Percentiles rank a stretch among this genome's conserved stretches.
phyloP scores from a whole-genome alignment of 2,797 vertebrate species.

The Macropus fuliginosus region DNA sequence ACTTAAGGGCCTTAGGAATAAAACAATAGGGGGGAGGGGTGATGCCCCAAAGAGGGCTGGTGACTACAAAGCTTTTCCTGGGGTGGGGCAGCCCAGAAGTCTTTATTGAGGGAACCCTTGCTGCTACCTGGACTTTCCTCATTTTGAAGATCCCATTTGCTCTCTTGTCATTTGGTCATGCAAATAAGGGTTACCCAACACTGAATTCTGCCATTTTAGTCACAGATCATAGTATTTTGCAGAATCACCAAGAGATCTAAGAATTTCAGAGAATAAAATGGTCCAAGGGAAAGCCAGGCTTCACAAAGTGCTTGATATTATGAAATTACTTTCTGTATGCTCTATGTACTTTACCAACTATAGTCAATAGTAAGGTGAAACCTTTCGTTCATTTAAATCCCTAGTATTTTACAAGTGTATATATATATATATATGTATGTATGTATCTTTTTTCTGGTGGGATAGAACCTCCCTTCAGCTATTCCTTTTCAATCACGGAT shows the following conservation, averaged over 20 bases:
- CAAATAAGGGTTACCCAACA: slow-evolving; percentile 9
- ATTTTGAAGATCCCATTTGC: slow-evolving; percentile 33
- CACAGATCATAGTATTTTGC: neutral
- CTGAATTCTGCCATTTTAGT: slow-evolving; percentile 26
- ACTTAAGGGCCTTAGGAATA: slow-evolving; percentile 25
- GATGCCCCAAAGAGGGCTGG: neutral
- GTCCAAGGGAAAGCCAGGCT: slow-evolving; percentile 25
- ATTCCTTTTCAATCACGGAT: slow-evolving; percentile 19
- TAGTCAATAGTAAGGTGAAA: neutral
- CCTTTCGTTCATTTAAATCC: neutral
- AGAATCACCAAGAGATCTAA: neutral
- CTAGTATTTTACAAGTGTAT: slow-evolving; percentile 27
- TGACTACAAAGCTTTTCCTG: neutral
- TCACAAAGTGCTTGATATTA: neutral
- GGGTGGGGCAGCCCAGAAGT: neutral
- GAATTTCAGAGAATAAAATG: slow-evolving; percentile 36
- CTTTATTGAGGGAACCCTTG: neutral
- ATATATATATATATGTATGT: too few relatives aligned
- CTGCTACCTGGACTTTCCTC: slow-evolving; percentile 15
- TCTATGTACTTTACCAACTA: neutral
- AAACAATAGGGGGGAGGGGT: neutral
- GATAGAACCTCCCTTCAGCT: neutral
- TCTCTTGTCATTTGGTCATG: slow-evolving; percentile 25
- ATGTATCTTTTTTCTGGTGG: neutral
- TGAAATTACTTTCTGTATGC: slow-evolving; percentile 16